Base-by-base conservation (phyloP, 2,797 vertebrate genomes). In the Sphaeramia orbicularis region DNA sequence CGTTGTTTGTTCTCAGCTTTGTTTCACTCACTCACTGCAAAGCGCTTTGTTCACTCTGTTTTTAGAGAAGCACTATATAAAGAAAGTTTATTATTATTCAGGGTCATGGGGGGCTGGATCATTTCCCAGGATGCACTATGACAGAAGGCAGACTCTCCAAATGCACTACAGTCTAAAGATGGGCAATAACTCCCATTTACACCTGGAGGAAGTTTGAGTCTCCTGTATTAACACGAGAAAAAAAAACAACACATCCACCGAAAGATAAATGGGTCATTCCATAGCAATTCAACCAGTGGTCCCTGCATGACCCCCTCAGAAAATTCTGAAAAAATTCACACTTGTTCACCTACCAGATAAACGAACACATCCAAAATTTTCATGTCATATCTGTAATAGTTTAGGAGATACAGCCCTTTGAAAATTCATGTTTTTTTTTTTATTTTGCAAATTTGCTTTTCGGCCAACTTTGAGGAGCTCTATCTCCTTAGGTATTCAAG, bases 1-100 rank as follows among this genome's bases (percentile, higher is more conserved):
- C 11, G 37, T 32, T 68, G 55, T 84, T 81, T 73, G 60, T 70
- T 72, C 66, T 73, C 50, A 41, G 48, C 69, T 85, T 83, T 76
- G 62, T 74, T 57, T 79, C 72, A 78, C 66, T 82, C 66, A 2
- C 50, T 82, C 53, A 59, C 76, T 78, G 57, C 35, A 37, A 67
- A 74, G 65, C 63, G 53, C 75, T 84, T 80, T 87, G 73, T 86
- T 75, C 84, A 80, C 62, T 86, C 69, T 76, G 77, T 74, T 84
- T 89, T 80, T 69, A 87, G 80, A 80, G 42, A 68, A 71, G 68
- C 0, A 18, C 84, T 89, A 90, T 86, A 85, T 87, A 84, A 89
- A 85, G 85, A 87, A 75, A 65, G 78, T 85, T 77, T 90, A 86
- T 90, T 88, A 87, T 88, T 87, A 91, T 81, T 84, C 81, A 73